Evolutionary conservation across 2,888 invertebrate genomes (phyloP).

Genomic region (Dascillus cervinus): DNA sequence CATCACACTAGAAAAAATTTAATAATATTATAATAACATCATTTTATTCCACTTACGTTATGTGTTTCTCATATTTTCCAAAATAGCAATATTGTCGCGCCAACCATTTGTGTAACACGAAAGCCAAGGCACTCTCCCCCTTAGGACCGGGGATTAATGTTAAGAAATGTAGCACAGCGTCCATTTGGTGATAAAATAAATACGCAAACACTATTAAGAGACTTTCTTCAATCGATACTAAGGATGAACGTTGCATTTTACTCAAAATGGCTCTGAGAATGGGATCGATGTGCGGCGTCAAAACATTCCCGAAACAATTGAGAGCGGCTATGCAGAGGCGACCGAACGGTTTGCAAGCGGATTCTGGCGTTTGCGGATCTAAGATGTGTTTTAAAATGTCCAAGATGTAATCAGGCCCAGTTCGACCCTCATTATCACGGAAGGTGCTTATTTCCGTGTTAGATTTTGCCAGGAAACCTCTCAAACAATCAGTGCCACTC

Average conservation of each 20-base stretch:
- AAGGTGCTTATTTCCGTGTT: conserved; percentile 11
- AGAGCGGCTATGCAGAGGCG: conserved; percentile 17
- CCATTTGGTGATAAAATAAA: conserved; percentile 15
- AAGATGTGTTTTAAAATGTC: conserved; percentile 16
- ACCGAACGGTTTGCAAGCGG: conserved; percentile 14
- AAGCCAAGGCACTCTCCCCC: conserved; percentile 18
- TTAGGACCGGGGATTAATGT: conserved; percentile 19
- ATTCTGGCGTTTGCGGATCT: conserved; percentile 14
- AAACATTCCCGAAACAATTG: conserved; percentile 11
- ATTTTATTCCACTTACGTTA: conserved; percentile 1
- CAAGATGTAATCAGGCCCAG: conserved; percentile 16
- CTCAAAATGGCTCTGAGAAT: conserved; percentile 15
- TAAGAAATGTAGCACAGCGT: conserved; percentile 12
- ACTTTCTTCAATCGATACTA: conserved; percentile 10
- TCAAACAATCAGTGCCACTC: conserved; percentile 15
- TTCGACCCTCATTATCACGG: conserved; percentile 12
- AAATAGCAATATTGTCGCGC: too few species aligned
- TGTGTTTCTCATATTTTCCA: too few species aligned
- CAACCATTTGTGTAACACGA: conserved; percentile 16
- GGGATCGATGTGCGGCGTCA: conserved; percentile 14
- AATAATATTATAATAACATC: neutral
- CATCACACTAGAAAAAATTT: conserved; percentile 12
- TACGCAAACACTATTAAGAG: conserved; percentile 17
- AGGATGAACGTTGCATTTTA: conserved; percentile 15
- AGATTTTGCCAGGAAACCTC: conserved; percentile 14